These are phyloP conservation scores for Stenotaenia linearis DNA, from an alignment of 2,888 invertebrate genomes.

Conservation along the genomic window DNA sequence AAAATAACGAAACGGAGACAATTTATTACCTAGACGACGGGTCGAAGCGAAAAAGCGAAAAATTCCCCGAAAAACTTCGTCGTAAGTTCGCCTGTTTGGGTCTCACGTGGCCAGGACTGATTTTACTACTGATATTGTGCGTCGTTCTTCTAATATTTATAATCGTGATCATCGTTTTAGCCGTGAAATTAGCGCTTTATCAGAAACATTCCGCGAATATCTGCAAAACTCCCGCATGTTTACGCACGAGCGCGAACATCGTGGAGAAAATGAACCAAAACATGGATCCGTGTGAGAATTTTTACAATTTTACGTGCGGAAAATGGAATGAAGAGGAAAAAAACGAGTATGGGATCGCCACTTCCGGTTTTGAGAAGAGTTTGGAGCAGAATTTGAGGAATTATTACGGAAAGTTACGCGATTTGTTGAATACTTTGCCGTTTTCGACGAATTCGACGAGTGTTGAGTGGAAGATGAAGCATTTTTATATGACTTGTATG, in stretches of 20 bases:
- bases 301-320: background rate
- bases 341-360: background rate
- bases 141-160: conserved; percentile 43
- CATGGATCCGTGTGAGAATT: conserved; percentile 30
- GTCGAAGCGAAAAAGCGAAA: background rate
- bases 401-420: conserved; percentile 47
- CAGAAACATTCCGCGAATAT: background rate
- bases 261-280: background rate
- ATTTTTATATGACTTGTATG: conserved; percentile 57
- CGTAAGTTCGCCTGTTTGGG: conserved; percentile 17
- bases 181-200: conserved; percentile 51
- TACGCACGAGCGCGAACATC: conserved; percentile 27
- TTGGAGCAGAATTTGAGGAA: background rate
- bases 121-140: conserved; percentile 2
- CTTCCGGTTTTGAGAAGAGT: background rate
- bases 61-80: background rate
- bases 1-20: conserved; percentile 2
- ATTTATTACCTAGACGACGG: conserved; percentile 28
- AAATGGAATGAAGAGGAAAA: background rate
- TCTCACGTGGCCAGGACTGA: background rate
- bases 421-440: conserved; percentile 52
- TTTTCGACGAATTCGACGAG: conserved; percentile 46
- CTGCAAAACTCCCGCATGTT: conserved; percentile 28
- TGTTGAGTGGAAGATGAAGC: conserved; percentile 56
- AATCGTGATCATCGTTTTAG: conserved; percentile 50